phyloP scores from a whole-genome alignment of 1,140 invertebrate genomes.

The Nomia melanderi region DNA sequence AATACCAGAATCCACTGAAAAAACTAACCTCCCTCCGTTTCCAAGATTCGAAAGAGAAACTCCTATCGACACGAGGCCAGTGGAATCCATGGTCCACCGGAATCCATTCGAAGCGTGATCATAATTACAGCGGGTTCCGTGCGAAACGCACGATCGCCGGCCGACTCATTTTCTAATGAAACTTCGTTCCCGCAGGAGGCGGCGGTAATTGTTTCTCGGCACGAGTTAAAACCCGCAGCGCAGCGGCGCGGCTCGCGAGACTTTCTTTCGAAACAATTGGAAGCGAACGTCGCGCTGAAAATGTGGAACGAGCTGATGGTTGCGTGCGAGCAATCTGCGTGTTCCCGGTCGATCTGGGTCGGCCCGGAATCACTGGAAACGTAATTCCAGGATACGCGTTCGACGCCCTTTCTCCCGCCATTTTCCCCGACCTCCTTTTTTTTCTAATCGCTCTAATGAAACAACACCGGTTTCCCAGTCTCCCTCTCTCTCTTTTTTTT shows the following conservation, averaged over 20 bases:
- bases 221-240: no score
- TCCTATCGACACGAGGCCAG: no score
- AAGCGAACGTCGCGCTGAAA: conserved; percentile 21
- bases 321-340: conserved; percentile 46
- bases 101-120: no score
- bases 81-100: no score
- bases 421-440: conserved; percentile 25
- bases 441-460: not conserved
- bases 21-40: no score
- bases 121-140: no score
- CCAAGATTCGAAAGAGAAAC: no score
- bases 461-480: not conserved
- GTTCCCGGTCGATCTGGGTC: conserved; percentile 31
- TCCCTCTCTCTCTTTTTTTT: no score
- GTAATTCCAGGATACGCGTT: conserved; percentile 44
- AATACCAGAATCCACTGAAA: no score
- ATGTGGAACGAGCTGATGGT: conserved; percentile 26
- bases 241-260: no score
- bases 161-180: not conserved
- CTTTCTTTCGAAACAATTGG: conserved; percentile 2
- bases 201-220: conserved; percentile 1
- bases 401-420: conserved; percentile 28
- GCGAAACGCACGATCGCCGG: not conserved
- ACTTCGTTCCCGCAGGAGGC: not conserved
- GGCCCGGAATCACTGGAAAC: conserved; percentile 32